These are phyloP conservation scores for Chrysomela aeneicollis DNA, from an alignment of 2,888 invertebrate genomes.

Conservation along the genomic window DNA sequence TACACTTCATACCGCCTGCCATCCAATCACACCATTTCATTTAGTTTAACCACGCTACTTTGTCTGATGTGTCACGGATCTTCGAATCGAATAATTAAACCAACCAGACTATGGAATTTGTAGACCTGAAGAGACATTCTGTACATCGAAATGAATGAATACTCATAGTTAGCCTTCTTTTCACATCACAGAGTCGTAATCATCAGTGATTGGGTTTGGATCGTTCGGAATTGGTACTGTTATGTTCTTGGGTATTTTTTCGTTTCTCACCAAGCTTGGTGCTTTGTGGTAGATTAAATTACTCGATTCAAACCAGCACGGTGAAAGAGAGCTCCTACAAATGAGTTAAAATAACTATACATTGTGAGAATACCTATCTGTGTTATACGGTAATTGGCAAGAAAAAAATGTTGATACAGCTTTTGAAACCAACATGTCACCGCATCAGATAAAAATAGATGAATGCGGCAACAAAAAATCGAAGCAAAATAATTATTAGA, in stretches of 20 bases:
- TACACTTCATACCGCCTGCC: too few relatives aligned
- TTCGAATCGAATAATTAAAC: not conserved
- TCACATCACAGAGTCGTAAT: not conserved
- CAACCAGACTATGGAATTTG: not conserved
- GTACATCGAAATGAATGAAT: not conserved
- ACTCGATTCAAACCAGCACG: not conserved
- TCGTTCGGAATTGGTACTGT: not conserved
- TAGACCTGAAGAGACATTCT: not conserved
- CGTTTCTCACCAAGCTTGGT: slow-evolving; percentile 19
- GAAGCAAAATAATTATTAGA: not conserved
- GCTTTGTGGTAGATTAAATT: not conserved
- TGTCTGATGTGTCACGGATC: too few relatives aligned
- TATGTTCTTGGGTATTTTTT: slow-evolving; percentile 19
- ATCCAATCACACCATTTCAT: too few relatives aligned
- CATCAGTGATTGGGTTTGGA: not conserved
- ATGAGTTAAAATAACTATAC: too few relatives aligned
- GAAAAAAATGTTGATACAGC: too few relatives aligned
- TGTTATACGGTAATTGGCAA: too few relatives aligned
- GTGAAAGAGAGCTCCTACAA: too few relatives aligned
- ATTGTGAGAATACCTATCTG: too few relatives aligned
- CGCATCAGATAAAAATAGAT: not conserved
- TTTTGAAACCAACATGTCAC: not conserved
- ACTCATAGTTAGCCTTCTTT: not conserved
- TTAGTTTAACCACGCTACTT: too few relatives aligned
- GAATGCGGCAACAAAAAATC: not conserved